A percentile compares a stretch with the other conserved stretches of the same genome.
Conservation (phyloP, 2,888 invertebrate species). For the Anorthoa munda region DNA sequence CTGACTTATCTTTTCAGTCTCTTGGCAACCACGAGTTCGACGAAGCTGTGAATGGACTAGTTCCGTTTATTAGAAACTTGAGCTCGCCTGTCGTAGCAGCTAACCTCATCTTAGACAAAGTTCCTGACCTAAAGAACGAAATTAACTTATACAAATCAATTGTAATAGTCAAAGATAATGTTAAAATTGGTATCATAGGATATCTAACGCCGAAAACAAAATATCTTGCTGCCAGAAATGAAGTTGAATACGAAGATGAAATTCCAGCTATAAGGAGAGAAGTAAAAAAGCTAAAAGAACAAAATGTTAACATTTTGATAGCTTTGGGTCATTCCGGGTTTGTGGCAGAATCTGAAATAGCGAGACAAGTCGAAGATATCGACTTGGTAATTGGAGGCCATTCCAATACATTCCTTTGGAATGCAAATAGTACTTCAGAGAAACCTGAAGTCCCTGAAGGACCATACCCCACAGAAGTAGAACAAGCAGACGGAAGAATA, state of each 20-base stretch:
- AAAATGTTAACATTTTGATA: constrained; percentile 95
- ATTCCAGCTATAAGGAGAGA: constrained; percentile 93
- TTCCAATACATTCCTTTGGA: constrained; percentile 97
- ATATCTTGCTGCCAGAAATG: constrained; percentile 88
- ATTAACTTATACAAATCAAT: constrained; percentile 92
- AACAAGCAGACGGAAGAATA: constrained; percentile 92
- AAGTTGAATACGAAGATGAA: constrained; percentile 93
- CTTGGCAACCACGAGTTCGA: constrained; percentile 99
- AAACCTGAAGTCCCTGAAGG: constrained; percentile 93
- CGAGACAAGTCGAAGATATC: constrained; percentile 93
- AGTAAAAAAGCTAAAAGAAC: constrained; percentile 90
- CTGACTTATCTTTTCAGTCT: constrained; percentile 95
- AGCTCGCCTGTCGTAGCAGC: constrained; percentile 94
- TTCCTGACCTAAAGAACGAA: constrained; percentile 91
- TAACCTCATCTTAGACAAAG: constrained; percentile 93
- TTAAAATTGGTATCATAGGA: constrained; percentile 87
- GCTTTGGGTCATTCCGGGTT: constrained; percentile 98
- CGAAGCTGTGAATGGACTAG: constrained; percentile 93
- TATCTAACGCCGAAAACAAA: constrained; percentile 95
- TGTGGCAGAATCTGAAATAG: constrained; percentile 94
- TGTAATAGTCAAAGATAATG: constrained; percentile 91
- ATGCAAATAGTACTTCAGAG: constrained; percentile 90
- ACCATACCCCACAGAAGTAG: constrained; percentile 94
- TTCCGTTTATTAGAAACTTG: constrained; percentile 93
- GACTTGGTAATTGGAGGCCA: constrained; percentile 98